Percentiles rank a stretch among this genome's conserved stretches.
These are phyloP conservation scores for Fratercula arctica DNA, from an alignment of 2,797 vertebrate genomes.

Conservation along the genomic window DNA sequence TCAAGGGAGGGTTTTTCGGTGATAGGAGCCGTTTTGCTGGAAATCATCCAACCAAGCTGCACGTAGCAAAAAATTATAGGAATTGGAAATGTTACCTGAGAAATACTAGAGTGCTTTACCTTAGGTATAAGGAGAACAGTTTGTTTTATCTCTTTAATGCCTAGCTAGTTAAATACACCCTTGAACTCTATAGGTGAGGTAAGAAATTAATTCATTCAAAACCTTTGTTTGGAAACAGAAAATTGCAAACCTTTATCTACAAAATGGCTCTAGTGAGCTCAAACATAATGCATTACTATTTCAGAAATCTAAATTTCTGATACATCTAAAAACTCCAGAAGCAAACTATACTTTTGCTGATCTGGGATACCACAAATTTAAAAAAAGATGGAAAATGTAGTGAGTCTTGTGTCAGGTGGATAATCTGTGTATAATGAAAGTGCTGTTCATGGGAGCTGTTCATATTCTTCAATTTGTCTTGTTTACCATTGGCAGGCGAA, in stretches of 20 bases:
- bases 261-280: neutral
- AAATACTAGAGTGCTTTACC: neutral
- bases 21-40: neutral
- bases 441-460: neutral
- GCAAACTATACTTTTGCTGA: neutral
- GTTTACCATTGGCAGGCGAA: slow-evolving; percentile 81
- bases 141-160: neutral
- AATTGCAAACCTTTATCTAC: neutral
- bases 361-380: neutral
- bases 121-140: neutral
- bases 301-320: neutral
- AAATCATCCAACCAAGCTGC: neutral
- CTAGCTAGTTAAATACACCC: neutral
- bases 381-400: neutral
- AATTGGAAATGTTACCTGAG: neutral
- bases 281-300: neutral
- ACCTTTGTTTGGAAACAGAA: neutral
- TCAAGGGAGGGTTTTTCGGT: neutral
- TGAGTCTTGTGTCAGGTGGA: neutral
- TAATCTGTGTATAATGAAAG: neutral
- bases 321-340: neutral
- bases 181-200: neutral
- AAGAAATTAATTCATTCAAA: neutral
- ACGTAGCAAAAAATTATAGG: neutral
- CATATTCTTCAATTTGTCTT: neutral